Percentiles rank a stretch among this genome's conserved stretches.
Evolutionary conservation across 2,113 vertebrate genomes (phyloP).

Genomic region (Leucosticte australis): DNA sequence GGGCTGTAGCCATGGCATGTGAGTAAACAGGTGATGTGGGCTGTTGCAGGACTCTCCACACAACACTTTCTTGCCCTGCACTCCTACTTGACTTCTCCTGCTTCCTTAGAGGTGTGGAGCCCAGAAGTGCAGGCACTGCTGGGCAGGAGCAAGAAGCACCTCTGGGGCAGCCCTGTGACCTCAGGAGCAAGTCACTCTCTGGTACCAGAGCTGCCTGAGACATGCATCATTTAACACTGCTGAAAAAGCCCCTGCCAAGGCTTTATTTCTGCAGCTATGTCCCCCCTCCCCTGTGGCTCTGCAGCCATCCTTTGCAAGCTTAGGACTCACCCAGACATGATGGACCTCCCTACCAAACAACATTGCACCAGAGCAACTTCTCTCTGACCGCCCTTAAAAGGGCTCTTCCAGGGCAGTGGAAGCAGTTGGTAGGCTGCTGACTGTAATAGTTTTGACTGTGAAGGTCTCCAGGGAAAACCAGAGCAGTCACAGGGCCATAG

Average conservation of each 20-base stretch:
- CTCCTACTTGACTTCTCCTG: neutral
- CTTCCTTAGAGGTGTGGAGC: neutral
- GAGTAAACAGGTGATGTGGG: neutral
- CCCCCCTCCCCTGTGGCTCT: neutral
- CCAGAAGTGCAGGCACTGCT: neutral
- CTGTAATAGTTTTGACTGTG: constrained; percentile 1
- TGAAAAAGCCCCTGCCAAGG: neutral
- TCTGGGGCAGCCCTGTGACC: neutral
- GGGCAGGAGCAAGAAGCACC: neutral
- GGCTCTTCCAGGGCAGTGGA: neutral
- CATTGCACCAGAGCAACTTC: rapidly evolving
- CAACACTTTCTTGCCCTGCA: neutral
- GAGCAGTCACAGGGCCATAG: neutral
- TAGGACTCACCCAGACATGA: neutral
- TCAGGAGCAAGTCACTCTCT: neutral
- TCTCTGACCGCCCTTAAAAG: neutral
- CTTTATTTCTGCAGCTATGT: neutral
- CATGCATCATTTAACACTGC: neutral
- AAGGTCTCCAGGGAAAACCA: neutral
- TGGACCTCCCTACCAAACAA: neutral
- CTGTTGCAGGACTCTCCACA: neutral
- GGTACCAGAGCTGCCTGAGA: neutral
- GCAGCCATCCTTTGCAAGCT: neutral
- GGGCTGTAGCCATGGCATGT: neutral
- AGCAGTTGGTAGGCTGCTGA: neutral